Base-by-base conservation (phyloP, 1,140 invertebrate species). In the Diorhabda elongata region DNA sequence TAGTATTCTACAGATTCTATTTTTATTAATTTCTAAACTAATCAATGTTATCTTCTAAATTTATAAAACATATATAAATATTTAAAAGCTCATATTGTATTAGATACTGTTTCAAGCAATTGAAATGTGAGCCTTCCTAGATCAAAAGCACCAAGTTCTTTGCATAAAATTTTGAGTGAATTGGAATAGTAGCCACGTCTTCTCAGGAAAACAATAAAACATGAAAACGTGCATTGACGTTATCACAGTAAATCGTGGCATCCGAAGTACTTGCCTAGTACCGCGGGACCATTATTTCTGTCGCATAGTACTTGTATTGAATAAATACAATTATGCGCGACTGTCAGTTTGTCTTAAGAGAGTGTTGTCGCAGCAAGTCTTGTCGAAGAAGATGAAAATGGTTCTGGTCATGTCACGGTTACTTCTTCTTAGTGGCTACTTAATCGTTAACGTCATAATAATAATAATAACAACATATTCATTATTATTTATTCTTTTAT, bases 271-370 rank as follows among this genome's bases (percentile, higher is more conserved):
- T n/a, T 52, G 4, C 47, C n/a, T 52, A 52, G 47, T 52, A 52
- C 47, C 47, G 47, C 47, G 47, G 47, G 6, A 52, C 47, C 47
- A 52, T 52, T n/a, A 52, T 52, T 52, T 52, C 6, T 52, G 47
- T 52, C n/a, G 47, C 47, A 52, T 52, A 52, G 47, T 52, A 43
- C n/a, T 62, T 42, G 61, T 65, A 65, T 57, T 65, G 64, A 56
- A 65, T 65, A 65, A 26, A 65, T 65, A 52, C 64, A 65, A 65
- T 65, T 65, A 65, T 65, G 47, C 47, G 11, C 64, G 64, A 65
- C 58, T 41, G 63, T 64, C 63, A 9, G 56, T 64, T 26, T 65
- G 64, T 65, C 64, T 47, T 65, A 52, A 47, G 47, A 58, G 42
- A 45, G 52, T 65, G 64, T 65, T 45, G 59, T 61, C 59, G 64